Evolutionary conservation across 1,140 invertebrate species (phyloP), one percentile per base, ranked within the genome.

Genomic region (Ceratitis capitata): DNA sequence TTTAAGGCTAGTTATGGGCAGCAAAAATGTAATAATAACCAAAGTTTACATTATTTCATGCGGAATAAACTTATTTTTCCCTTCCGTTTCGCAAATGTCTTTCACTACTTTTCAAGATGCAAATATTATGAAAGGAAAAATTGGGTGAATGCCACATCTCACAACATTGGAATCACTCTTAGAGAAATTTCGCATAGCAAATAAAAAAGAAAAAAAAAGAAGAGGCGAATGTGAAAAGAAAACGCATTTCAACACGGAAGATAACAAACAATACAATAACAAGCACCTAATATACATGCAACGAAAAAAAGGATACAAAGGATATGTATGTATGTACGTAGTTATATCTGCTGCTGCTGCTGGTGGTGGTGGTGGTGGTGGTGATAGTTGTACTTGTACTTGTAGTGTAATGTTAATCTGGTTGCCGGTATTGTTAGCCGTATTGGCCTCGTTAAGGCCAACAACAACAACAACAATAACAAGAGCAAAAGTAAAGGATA

Each of bases 401-500:
- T 64, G 58, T 35, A 64, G 29, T n/a, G n/a, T 16, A 32, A 29
- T 64, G 58, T 78, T 78, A 78, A 78, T 78, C 69, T 78, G 42
- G 69, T 45, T 78, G 69, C 39, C 69, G 69, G 69, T 78, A 45
- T 78, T 78, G 69, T 78, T 78, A 45, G 69, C 69, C 69, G n/a
- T 23, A 78, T 42, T 78, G 69, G 69, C 69, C 69, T 78, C 69
- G 69, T 78, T 78, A 78, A 78, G 69, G 9, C 19, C 69, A 78
- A 78, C 69, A 78, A 78, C 45, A 78, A 78, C 69, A 78, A n/a
- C n/a, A n/a, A n/a, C n/a, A n/a, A n/a, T n/a, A 26, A 19, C n/a
- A 29, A 61, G 29, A 19, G 51, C n/a, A n/a, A 14, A 9, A 14
- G 58, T 26, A 61, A 61, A 56, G 51, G 51, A 56, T n/a, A n/a